Conservation (phyloP, 2,113 vertebrate genomes). For the Semnornis frantzii region DNA sequence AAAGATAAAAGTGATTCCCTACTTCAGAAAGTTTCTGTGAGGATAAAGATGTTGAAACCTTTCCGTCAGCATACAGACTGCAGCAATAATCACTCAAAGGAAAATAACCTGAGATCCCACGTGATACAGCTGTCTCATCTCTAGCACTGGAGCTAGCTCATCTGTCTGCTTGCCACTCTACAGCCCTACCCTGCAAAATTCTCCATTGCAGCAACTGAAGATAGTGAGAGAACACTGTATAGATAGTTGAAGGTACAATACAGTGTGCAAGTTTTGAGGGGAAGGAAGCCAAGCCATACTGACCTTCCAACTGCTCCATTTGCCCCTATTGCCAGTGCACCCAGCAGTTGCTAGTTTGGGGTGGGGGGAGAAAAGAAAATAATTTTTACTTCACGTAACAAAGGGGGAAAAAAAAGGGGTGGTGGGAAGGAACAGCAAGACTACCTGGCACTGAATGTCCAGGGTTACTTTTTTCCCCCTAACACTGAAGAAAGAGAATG, state of each 20-base stretch:
- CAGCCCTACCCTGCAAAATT: neutral
- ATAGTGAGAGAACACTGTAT: neutral
- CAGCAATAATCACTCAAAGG: neutral
- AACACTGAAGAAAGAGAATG: neutral
- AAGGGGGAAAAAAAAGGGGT: neutral
- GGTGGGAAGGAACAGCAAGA: neutral
- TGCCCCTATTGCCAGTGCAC: conserved; percentile 86
- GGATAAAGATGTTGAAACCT: neutral
- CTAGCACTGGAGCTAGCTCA: neutral
- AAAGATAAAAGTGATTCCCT: neutral
- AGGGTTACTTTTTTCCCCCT: neutral
- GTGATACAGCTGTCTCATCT: neutral
- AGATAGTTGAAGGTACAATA: neutral
- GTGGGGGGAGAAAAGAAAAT: neutral
- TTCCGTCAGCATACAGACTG: neutral
- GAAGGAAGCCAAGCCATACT: conserved; percentile 13
- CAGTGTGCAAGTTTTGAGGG: neutral
- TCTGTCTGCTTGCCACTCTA: neutral
- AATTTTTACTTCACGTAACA: neutral
- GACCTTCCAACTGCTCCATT: conserved; percentile 93
- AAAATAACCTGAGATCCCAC: neutral
- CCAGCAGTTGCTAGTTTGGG: conserved; percentile 85
- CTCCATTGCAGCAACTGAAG: accelerated
- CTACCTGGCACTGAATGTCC: neutral
- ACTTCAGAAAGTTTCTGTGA: neutral